Evolutionary conservation across 1,140 invertebrate genomes (phyloP), one percentile per base, ranked within the genome.

Genomic region (Drosophila ironensis): DNA sequence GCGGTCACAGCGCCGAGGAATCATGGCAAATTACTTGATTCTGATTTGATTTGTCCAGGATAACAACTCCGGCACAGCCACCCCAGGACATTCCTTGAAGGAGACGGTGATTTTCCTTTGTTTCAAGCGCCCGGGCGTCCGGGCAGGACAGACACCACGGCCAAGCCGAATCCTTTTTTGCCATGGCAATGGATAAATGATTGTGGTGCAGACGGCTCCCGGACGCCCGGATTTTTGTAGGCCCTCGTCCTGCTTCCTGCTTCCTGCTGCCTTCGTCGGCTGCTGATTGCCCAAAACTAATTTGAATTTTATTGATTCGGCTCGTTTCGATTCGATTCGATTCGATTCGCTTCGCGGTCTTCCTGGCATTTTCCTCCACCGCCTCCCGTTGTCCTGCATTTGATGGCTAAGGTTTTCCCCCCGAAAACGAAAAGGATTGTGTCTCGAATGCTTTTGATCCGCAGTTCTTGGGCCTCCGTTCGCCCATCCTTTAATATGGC

Each of bases 221-320:
- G n/a, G n/a, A n/a, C n/a, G 11, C 54, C 54, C 40, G 37, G 24
- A 38, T 57, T 37, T 45, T 9, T 57, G 24, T 61, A 45, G 57
- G 53, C 53, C n/a, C n/a, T 25, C 28, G 9, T 27, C 38, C 24
- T 3, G 9, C 2, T 27, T 27, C 9, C n/a, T 30, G 28, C 28
- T 11, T 11, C n/a, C 9, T 9, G 3, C 28, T 30, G 28, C 4
- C 3, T 11, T 11, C 4, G 28, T 30, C 3, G 30, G 11, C n/a
- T 11, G 17, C 44, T 86, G 80, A 86, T 84, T 86, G 75, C 80
- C 80, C 71, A 80, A 86, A 84, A 86, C 80, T 84, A 84, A 84
- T 84, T 84, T 84, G 80, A 84, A 84, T 84, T 84, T 84, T 86
- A 84, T 84, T 84, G 80, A 84, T 84, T 86, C 73, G 74, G 76